phyloP scores from a whole-genome alignment of 2,797 vertebrate species.

The Pagetopsis macropterus region DNA sequence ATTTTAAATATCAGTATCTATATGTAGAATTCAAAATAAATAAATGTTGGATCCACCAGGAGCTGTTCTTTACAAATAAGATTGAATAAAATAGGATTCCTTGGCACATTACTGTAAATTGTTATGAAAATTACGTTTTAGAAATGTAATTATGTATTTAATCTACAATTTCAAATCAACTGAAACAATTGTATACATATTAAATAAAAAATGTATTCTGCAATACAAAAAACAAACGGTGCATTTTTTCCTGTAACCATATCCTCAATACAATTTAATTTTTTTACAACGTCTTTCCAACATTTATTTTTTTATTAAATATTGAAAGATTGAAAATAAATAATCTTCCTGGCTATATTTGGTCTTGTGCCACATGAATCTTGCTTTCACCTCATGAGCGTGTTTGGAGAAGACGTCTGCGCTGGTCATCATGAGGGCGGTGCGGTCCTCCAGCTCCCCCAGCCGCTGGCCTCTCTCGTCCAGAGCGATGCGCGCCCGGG shows the following conservation, averaged over 20 bases:
- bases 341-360: neutral
- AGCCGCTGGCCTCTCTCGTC: constrained; percentile 96
- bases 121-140: neutral
- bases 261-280: neutral
- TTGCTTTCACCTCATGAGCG: constrained; percentile 90
- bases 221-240: neutral
- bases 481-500: constrained; percentile 91
- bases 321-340: neutral
- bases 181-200: too few relatives aligned
- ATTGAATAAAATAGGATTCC: too few relatives aligned
- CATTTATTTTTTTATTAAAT: neutral
- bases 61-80: neutral
- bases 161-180: neutral
- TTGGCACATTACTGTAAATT: neutral
- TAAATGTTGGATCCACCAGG: neutral
- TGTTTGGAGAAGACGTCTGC: constrained; percentile 97
- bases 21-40: neutral
- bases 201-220: neutral
- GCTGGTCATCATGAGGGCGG: constrained; percentile 95
- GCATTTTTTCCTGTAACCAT: neutral
- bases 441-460: constrained; percentile 95
- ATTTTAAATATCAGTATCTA: neutral
- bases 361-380: neutral
- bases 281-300: neutral
- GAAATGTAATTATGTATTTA: neutral